Evolutionary conservation across 2,113 vertebrate species (phyloP).

Genomic region (Uropsilus gracilis): DNA sequence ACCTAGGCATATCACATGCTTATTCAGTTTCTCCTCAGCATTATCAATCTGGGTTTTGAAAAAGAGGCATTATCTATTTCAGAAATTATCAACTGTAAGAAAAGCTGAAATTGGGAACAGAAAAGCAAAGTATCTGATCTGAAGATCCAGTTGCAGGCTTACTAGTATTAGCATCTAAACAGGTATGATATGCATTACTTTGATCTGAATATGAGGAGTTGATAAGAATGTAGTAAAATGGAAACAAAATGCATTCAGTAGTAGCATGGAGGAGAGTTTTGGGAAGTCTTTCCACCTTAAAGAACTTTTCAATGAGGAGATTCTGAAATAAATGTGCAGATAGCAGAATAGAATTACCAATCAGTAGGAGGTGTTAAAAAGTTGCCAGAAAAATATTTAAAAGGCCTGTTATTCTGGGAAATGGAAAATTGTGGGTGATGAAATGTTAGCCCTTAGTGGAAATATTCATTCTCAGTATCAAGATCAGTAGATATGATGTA

Average conservation of each 20-base stretch:
- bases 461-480: neutral
- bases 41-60: neutral
- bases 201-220: neutral
- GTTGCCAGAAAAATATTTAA: neutral
- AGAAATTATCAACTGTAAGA: neutral
- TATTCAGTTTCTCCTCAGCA: neutral
- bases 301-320: neutral
- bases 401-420: neutral
- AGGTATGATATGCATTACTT: neutral
- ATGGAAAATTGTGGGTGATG: neutral
- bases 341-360: neutral
- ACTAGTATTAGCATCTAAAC: neutral
- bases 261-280: neutral
- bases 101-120: neutral
- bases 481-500: neutral
- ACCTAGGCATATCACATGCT: neutral
- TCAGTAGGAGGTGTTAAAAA: neutral
- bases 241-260: neutral
- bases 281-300: neutral
- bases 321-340: neutral
- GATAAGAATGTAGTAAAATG: neutral
- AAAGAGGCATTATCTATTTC: neutral
- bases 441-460: neutral
- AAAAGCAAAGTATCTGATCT: neutral
- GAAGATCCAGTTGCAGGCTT: neutral